Conservation (phyloP, 2,888 invertebrate species). For the Mamestra brassicae region DNA sequence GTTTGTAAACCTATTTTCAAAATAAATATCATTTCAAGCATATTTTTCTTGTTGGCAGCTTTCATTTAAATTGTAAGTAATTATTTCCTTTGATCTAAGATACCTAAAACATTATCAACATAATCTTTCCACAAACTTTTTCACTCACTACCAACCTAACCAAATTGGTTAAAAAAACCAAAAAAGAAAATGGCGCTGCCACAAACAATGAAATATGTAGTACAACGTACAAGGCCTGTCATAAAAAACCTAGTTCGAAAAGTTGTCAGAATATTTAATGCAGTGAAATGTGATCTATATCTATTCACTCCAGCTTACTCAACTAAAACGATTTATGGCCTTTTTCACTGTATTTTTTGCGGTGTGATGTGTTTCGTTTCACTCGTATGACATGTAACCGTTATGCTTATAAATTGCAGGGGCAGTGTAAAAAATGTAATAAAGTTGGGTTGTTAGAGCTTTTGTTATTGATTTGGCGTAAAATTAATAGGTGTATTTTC, state of each 20-base stretch:
- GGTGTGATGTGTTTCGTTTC: slow-evolving; percentile 15
- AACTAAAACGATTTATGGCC: slow-evolving; percentile 46
- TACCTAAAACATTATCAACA: background rate
- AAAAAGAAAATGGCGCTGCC: background rate
- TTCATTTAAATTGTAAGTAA: background rate
- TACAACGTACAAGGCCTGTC: background rate
- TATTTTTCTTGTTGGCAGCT: too few relatives aligned
- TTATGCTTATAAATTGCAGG: slow-evolving; percentile 11
- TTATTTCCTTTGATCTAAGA: too few relatives aligned
- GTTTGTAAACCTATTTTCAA: too few relatives aligned
- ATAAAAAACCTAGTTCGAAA: slow-evolving; percentile 15
- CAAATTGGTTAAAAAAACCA: background rate
- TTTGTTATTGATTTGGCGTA: background rate
- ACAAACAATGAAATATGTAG: background rate
- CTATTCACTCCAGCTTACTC: slow-evolving; percentile 4
- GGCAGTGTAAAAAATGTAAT: background rate
- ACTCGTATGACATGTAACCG: slow-evolving; percentile 5
- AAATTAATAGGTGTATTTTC: too few relatives aligned
- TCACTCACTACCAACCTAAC: background rate
- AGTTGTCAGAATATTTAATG: slow-evolving; percentile 8
- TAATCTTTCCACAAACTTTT: background rate
- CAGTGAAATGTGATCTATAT: slow-evolving; percentile 14
- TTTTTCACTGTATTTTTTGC: slow-evolving; percentile 18
- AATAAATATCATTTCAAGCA: too few relatives aligned
- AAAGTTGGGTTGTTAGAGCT: background rate